These are phyloP conservation scores for Oreohelix idahoensis DNA, from an alignment of 1,140 invertebrate genomes.

Conservation along the genomic window DNA sequence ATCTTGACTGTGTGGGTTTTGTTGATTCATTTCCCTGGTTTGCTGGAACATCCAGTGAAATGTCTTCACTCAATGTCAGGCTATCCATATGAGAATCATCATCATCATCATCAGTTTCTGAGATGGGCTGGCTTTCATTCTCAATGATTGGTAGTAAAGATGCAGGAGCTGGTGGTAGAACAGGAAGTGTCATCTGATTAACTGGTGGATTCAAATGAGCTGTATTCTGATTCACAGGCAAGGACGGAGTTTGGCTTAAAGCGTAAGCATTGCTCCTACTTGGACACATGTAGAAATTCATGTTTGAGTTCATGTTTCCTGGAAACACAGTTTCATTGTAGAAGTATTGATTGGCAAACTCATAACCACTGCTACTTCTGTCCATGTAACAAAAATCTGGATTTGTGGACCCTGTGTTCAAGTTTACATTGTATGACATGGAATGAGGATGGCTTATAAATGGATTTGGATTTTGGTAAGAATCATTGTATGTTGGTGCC, in stretches of 20 bases:
- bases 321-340: slow-evolving; percentile 32
- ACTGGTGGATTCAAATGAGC: neutral
- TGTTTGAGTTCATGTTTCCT: slow-evolving; percentile 12
- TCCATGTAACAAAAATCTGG: slow-evolving; percentile 20
- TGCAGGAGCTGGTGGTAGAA: neutral
- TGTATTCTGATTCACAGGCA: neutral
- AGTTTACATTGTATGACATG: neutral
- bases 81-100: neutral
- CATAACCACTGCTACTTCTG: slow-evolving; percentile 13
- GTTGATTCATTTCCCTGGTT: neutral
- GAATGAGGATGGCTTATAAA: neutral
- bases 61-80: neutral
- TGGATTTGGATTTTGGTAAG: neutral
- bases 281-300: slow-evolving; percentile 5
- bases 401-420: slow-evolving; percentile 1
- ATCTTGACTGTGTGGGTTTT: neutral
- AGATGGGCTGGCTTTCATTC: neutral
- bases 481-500: neutral
- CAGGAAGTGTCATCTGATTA: neutral
- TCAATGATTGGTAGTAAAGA: neutral
- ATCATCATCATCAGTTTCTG: neutral
- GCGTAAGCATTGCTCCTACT: neutral
- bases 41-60: neutral
- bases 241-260: neutral
- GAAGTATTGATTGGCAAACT: neutral